Percentiles rank a stretch among this genome's conserved stretches.
These are phyloP conservation scores for Megaptera novaeangliae DNA, from an alignment of 2,113 vertebrate species.

Conservation along the genomic window DNA sequence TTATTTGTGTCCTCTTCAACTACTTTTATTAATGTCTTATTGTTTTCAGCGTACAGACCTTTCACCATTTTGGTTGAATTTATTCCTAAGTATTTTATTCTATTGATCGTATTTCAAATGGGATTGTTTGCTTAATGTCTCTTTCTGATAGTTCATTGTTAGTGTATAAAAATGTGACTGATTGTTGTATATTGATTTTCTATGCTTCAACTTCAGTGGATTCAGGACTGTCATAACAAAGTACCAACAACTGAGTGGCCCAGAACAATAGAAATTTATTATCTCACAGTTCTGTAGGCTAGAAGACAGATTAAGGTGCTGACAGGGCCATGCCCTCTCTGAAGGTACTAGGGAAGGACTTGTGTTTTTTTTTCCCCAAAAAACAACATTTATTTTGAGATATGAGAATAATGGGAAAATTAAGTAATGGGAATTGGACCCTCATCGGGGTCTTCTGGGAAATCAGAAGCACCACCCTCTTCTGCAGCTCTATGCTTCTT, in stretches of 20 bases:
- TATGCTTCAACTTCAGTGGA: not conserved
- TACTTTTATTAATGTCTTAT: not conserved
- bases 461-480: not conserved
- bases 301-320: not conserved
- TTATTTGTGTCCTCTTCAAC: not conserved
- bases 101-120: no score
- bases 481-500: conserved; percentile 86
- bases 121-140: no score
- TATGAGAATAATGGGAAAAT: not conserved
- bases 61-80: not conserved
- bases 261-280: not conserved
- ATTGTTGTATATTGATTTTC: not conserved
- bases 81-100: not conserved
- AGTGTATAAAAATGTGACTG: not conserved
- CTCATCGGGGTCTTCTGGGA: conserved; percentile 36
- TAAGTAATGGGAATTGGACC: conserved; percentile 38
- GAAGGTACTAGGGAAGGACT: not conserved
- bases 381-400: conserved; percentile 57
- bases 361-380: not conserved
- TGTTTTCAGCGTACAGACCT: not conserved
- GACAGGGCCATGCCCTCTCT: not conserved
- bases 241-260: not conserved
- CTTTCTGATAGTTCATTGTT: no score
- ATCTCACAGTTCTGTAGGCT: not conserved
- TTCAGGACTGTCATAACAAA: not conserved